Conservation (phyloP, 37 sponge, comb jelly and placozoan species). For the Amphimedon queenslandica region DNA sequence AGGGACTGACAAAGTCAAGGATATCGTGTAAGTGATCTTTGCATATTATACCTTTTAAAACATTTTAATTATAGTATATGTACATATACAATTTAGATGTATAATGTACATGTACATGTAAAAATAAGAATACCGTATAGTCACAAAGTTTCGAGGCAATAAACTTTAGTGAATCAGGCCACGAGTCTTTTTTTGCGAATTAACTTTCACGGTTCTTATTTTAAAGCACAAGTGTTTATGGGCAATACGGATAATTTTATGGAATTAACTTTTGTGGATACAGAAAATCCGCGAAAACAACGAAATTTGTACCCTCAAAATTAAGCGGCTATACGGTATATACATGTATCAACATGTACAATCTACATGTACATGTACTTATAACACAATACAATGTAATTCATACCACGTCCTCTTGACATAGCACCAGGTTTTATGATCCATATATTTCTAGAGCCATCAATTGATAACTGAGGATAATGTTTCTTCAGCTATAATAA, state of each 20-base stretch:
- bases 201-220: too few species aligned
- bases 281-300: too few species aligned
- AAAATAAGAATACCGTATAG: neutral
- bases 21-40: constrained; percentile 60
- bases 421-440: constrained; percentile 95
- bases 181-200: too few species aligned
- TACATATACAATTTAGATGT: neutral
- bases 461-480: constrained; percentile 76
- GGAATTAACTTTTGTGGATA: too few species aligned
- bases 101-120: too few species aligned
- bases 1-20: constrained; percentile 44
- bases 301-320: too few species aligned
- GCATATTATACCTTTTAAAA: constrained; percentile 65
- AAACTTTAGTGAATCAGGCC: too few species aligned
- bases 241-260: too few species aligned
- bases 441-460: constrained; percentile 90
- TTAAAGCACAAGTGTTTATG: neutral
- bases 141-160: too few species aligned
- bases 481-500: constrained; percentile 24
- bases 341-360: too few species aligned
- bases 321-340: too few species aligned
- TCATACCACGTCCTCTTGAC: constrained; percentile 87
- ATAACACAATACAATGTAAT: constrained; percentile 5
- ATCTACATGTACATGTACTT: constrained; percentile 4
- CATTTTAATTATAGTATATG: too few species aligned